phyloP scores from a whole-genome alignment of 2,113 vertebrate genomes.

The Xenus cinereus region DNA sequence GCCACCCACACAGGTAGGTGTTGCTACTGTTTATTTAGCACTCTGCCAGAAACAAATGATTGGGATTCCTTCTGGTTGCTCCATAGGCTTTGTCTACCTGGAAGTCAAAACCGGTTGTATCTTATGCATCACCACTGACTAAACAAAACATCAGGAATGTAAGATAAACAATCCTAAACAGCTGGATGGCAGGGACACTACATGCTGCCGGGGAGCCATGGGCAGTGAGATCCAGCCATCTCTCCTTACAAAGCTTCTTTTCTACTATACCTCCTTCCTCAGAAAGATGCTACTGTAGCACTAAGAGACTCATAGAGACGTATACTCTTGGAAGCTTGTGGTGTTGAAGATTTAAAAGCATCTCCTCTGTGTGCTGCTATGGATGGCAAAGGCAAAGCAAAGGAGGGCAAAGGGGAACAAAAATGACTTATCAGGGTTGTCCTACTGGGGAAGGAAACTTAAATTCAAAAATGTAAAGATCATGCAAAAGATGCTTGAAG shows the following conservation, averaged over 20 bases:
- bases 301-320: neutral
- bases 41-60: constrained; percentile 47
- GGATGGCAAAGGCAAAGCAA: neutral
- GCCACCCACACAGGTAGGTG: constrained; percentile 58
- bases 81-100: constrained; percentile 23
- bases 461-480: neutral
- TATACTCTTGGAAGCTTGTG: neutral
- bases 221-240: neutral
- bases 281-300: neutral
- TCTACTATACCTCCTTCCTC: neutral
- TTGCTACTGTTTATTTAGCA: constrained; percentile 67
- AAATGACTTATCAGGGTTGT: neutral
- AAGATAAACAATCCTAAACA: constrained; percentile 38
- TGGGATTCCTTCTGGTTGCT: constrained; percentile 60
- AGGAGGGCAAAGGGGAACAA: fast-evolving
- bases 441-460: neutral
- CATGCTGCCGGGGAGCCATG: neutral
- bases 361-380: fast-evolving
- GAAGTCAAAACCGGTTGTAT: constrained; percentile 39
- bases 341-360: neutral
- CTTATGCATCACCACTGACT: neutral
- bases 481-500: neutral
- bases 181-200: neutral
- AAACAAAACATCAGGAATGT: neutral
- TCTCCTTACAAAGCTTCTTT: neutral